Evolutionary conservation across 1,140 invertebrate genomes (phyloP), one percentile per base, ranked within the genome.

Genomic region (Orchesella cincta): DNA sequence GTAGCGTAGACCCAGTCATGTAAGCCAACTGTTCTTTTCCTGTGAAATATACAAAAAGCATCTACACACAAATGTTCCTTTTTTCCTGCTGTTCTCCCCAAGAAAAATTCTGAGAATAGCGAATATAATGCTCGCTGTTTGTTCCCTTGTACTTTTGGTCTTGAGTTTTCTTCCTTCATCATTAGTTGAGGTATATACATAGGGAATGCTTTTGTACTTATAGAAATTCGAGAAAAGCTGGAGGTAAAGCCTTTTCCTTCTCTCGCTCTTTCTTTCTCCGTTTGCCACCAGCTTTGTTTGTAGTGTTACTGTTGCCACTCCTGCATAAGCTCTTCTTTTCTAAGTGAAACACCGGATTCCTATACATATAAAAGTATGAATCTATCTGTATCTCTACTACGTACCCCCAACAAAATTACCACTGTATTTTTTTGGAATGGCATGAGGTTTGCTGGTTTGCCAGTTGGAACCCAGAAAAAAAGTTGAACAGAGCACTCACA

Each of bases 21-120:
- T n/a, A 67, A 67, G 62, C 62, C 62, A 67, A 67, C 62, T 67
- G 62, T n/a, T 67, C 31, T 67, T 67, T 33, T n/a, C 62, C 62
- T 33, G 8, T 29, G n/a, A 67, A 67, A 67, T 31, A 29, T 67
- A 67, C 62, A 33, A 67, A 33, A 67, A 67, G 31, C 31, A 5
- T 67, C 31, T 46, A 8, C 39, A 20, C 39, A 20, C 20, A 46
- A 46, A 46, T 46, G 39, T 46, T 46, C 8, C n/a, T 33, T 67
- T 67, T 67, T 29, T 29, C 31, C 33, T 67, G 3, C 54, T 23
- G 12, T 57, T 46, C 20, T 46, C 20, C 8, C 54, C 54, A 26
- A 12, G 12, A 57, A 3, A 57, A 46, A 46, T n/a, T n/a, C n/a
- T n/a, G n/a, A n/a, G n/a, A n/a, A n/a, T n/a, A n/a, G n/a, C n/a